phyloP scores from a whole-genome alignment of 1,140 invertebrate genomes.

The Drosophila jambulina region DNA sequence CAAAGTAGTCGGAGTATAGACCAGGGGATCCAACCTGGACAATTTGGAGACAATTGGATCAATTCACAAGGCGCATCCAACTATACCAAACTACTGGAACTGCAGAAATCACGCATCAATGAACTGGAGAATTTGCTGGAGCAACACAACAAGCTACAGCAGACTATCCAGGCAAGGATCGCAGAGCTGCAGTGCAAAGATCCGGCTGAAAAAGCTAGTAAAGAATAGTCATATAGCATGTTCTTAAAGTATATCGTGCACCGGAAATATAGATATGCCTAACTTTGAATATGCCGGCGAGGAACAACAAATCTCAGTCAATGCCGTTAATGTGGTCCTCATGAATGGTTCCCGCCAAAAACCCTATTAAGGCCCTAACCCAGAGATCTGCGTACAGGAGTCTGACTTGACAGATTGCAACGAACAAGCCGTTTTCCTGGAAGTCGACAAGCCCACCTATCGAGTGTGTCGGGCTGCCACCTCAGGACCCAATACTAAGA shows the following conservation, averaged over 20 bases:
- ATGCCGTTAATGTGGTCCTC: constrained; percentile 55
- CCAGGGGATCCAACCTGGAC: neutral
- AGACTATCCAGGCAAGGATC: constrained; percentile 56
- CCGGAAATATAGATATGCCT: neutral
- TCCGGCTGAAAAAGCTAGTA: neutral
- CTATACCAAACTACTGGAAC: constrained; percentile 17
- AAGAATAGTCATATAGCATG: too few relatives aligned
- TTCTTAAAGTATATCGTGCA: neutral
- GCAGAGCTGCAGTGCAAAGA: constrained; percentile 32
- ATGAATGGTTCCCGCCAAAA: constrained; percentile 30
- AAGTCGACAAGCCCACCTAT: constrained; percentile 48
- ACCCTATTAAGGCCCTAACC: constrained; percentile 1
- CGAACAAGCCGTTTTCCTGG: constrained; percentile 37
- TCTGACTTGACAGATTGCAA: constrained; percentile 37
- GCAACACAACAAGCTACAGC: constrained; percentile 50
- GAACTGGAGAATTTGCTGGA: constrained; percentile 47
- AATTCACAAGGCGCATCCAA: constrained; percentile 4
- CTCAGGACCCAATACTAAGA: neutral
- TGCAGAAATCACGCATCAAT: constrained; percentile 33
- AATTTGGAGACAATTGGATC: neutral
- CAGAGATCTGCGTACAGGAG: constrained; percentile 51
- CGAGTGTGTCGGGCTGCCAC: constrained; percentile 34
- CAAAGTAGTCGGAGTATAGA: too few relatives aligned
- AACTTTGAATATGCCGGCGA: neutral
- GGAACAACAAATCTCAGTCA: neutral